Evolutionary conservation across 2,888 invertebrate genomes (phyloP), one percentile per base, ranked within the genome.

Genomic region (Sinopyrophorus schimmeli): DNA sequence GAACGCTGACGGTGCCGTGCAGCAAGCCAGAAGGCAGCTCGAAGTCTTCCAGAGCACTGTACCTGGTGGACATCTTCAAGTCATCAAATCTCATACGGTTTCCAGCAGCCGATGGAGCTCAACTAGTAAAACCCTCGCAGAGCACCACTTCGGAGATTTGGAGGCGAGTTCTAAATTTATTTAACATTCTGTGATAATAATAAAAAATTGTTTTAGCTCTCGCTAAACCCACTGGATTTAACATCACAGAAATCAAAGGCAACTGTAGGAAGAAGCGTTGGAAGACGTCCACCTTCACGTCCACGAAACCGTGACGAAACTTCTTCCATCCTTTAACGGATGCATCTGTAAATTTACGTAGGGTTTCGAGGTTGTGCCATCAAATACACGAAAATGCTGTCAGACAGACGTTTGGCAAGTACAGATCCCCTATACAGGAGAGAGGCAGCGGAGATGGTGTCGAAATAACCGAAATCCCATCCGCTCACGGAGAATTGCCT

Each of bases 31-130:
- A 50, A 69, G 76, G 55, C 76, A 77, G 57, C 78, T 87, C 76
- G 87, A 87, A 72, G 86, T 87, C 61, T 77, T 86, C 57, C 80
- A 86, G 66, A 80, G 84, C 39, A 83, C 81, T 67, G 81, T 80
- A 52, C 83, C 86, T 28, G 83, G 82, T 4, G 81, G 84, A 32
- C 80, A 80, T 17, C 76, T 87, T 65, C 84, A 86, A 63, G 86
- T 87, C 54, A 80, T 87, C 76, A 82, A 86, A 59, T 82, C 86
- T 70, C 82, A 71, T 30, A 68, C 71, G 24, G 68, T 69, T 12
- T 69, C 71, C 14, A 69, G 67, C 49, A 72, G 71, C 56, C 56
- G 67, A 34, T 69, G 70, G 70, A n/a, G n/a, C n/a, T n/a, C n/a
- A n/a, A 59, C 62, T 9, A 58, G 54, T 14, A 63, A 60, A 32